Conservation (phyloP, 2,888 invertebrate genomes). For the Cetonia aurata region DNA sequence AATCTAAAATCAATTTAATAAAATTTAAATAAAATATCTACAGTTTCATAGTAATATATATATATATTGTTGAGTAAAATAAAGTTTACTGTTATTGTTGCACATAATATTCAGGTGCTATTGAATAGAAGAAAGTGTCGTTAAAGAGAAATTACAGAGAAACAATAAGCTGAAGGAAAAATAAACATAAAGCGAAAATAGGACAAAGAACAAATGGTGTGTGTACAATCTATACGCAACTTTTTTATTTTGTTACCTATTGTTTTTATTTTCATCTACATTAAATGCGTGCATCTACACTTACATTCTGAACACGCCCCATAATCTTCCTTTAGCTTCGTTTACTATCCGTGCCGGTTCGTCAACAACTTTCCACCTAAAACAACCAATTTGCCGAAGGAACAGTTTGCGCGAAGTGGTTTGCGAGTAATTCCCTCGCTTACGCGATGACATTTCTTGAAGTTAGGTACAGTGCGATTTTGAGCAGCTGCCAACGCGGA, state of each 20-base stretch:
- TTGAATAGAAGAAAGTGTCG: too few relatives aligned
- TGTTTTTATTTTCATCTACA: background rate
- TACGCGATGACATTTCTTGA: slow-evolving; percentile 39
- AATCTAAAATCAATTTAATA: too few relatives aligned
- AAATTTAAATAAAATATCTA: too few relatives aligned
- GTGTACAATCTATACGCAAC: background rate
- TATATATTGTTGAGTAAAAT: too few relatives aligned
- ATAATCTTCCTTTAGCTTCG: background rate
- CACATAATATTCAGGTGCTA: too few relatives aligned
- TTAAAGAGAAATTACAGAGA: too few relatives aligned
- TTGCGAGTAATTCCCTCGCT: slow-evolving; percentile 24
- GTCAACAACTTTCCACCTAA: background rate
- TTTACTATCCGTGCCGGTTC: background rate
- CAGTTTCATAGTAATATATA: too few relatives aligned
- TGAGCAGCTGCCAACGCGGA: slow-evolving; percentile 44
- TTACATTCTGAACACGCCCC: background rate
- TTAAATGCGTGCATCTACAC: background rate
- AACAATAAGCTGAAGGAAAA: too few relatives aligned
- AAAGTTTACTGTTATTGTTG: too few relatives aligned
- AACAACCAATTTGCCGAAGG: slow-evolving; percentile 7
- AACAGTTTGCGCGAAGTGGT: slow-evolving; percentile 11
- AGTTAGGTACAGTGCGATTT: slow-evolving; percentile 41
- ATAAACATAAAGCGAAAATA: too few relatives aligned
- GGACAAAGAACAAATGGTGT: too few relatives aligned
- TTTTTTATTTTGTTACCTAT: background rate